A percentile compares a stretch with the other conserved stretches of the same genome.
These are phyloP conservation scores for Gephyroberyx darwinii DNA, from an alignment of 2,797 vertebrate genomes.

Conservation along the genomic window DNA sequence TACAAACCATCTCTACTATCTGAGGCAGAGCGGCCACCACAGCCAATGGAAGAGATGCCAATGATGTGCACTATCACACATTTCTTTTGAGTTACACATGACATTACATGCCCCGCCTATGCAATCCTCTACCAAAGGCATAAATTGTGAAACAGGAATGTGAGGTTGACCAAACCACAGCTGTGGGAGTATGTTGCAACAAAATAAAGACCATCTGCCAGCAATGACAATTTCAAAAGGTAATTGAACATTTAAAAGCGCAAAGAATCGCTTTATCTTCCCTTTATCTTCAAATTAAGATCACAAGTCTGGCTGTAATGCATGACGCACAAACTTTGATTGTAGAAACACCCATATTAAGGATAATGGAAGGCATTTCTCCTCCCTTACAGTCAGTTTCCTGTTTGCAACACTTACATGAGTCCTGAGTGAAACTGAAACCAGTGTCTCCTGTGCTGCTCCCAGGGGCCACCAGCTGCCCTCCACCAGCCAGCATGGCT, in stretches of 20 bases:
- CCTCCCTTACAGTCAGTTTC: not conserved
- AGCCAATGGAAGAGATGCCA: constrained; percentile 5
- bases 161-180: constrained; percentile 16
- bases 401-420: constrained; percentile 81
- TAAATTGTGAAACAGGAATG: constrained; percentile 60
- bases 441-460: constrained; percentile 98
- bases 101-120: constrained; percentile 32
- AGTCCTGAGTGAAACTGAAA: constrained; percentile 98
- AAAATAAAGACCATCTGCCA: constrained; percentile 8
- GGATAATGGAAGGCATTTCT: not conserved
- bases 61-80: not conserved
- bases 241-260: not conserved
- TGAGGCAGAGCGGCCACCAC: not conserved
- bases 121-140: constrained; percentile 21
- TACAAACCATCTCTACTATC: not conserved
- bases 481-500: constrained; percentile 91
- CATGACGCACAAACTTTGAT: not conserved
- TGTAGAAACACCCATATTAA: not conserved
- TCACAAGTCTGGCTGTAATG: not conserved
- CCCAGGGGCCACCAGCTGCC: constrained; percentile 87
- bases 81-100: constrained; percentile 24
- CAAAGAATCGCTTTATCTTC: constrained; percentile 7
- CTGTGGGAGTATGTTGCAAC: constrained; percentile 7
- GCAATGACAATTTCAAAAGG: not conserved
- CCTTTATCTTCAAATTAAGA: not conserved